Base-by-base conservation (phyloP, 2,888 invertebrate species). In the Seira musarum region DNA sequence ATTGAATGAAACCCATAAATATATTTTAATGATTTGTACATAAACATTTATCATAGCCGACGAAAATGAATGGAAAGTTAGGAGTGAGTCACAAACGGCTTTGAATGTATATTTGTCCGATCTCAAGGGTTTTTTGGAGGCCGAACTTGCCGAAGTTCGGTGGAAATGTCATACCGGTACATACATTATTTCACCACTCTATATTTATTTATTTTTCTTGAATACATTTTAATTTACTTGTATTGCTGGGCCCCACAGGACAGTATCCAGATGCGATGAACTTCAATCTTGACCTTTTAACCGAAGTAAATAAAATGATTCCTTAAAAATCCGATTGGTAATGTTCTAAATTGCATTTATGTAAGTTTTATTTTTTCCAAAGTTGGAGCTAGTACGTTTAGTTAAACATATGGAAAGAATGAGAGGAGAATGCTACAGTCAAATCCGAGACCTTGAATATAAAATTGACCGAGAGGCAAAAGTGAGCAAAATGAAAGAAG, bases 401-500 rank as follows among this genome's bases (percentile, higher is more conserved):
- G 88, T 90, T 46, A 89, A 88, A 82, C 88, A 88, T 64, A 87
- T 90, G 87, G 90, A 90, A 85, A 88, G 89, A 83, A 89, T 90
- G 85, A 88, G 89, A 82, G 87, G 89, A 74, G 88, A 88, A 71
- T 87, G 90, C 63, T 88, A 88, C 76, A 89, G 88, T 64, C 89
- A 90, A 79, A 87, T 90, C 21, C 87, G 89, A 74, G 90, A 90
- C 83, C 85, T 89, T 19, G 90, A 90, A 83, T 90, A 90, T 90
- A 88, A 90, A 82, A 87, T 90, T 22, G 91, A 91, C 81, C 90
- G 90, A 86, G 90, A 90, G 85, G 89, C 89, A 30, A 90, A 87
- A 87, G 88, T 87, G 49, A 19, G 40, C 25, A 30, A 30, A 30
- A 30, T 30, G 2, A 30, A 8, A 30, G n/a, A n/a, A n/a, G n/a